Percentiles rank a stretch among this genome's conserved stretches.
Conservation (phyloP, 2,113 vertebrate genomes). For the Xenus cinereus region DNA sequence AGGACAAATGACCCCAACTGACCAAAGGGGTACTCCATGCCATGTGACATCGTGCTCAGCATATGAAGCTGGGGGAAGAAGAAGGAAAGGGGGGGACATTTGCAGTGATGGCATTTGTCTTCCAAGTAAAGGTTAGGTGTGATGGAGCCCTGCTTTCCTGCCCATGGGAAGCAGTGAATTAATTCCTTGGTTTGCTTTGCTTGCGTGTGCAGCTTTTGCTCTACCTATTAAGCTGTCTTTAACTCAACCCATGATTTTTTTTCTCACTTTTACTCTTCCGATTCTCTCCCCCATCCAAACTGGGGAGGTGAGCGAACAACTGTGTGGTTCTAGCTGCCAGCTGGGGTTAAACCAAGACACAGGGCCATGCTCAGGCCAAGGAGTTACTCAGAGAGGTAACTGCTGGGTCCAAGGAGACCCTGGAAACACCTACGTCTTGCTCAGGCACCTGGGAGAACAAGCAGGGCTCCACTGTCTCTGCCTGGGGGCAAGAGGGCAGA, state of each 20-base stretch:
- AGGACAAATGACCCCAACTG: not conserved
- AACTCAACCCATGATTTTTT: not conserved
- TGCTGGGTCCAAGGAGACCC: not conserved
- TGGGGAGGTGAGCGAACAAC: not conserved
- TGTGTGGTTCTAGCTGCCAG: not conserved
- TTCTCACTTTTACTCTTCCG: not conserved
- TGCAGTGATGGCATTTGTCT: not conserved
- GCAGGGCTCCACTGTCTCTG: not conserved
- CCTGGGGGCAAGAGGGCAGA: not conserved
- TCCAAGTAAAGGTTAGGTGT: not conserved
- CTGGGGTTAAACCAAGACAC: not conserved
- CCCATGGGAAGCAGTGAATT: not conserved
- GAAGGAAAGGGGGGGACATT: not conserved
- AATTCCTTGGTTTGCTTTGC: not conserved
- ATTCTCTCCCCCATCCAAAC: not conserved
- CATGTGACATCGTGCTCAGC: not conserved
- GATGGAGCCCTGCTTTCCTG: not conserved
- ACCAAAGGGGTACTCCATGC: not conserved
- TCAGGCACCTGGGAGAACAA: not conserved
- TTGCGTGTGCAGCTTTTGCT: not conserved
- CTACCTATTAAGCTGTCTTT: not conserved
- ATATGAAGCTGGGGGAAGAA: not conserved
- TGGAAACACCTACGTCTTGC: not conserved
- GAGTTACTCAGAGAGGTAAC: not conserved
- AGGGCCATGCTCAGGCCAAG: not conserved